These are phyloP conservation scores for Callimorpha dominula DNA, from an alignment of 2,888 invertebrate genomes.

Conservation along the genomic window DNA sequence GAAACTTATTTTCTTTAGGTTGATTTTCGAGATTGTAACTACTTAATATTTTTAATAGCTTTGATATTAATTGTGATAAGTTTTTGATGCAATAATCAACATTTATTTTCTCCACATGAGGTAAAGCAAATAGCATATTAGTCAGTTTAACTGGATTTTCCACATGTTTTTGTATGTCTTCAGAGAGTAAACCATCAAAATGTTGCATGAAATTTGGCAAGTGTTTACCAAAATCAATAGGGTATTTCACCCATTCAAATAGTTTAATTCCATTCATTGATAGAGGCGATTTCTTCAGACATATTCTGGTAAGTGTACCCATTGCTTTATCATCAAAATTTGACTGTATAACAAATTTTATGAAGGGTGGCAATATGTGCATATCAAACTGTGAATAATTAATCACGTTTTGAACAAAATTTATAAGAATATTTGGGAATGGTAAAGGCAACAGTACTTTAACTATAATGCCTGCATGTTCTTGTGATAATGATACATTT, in stretches of 20 bases:
- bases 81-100: slow-evolving; percentile 64
- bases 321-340: slow-evolving; percentile 86
- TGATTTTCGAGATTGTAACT: slow-evolving; percentile 71
- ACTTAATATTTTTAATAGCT: slow-evolving; percentile 63
- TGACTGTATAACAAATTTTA: slow-evolving; percentile 86
- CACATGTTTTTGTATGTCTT: slow-evolving; percentile 70
- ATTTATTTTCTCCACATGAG: slow-evolving; percentile 84
- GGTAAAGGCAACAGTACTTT: slow-evolving; percentile 88
- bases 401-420: slow-evolving; percentile 89
- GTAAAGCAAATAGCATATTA: slow-evolving; percentile 84
- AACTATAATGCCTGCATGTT: slow-evolving; percentile 90
- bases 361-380: slow-evolving; percentile 89
- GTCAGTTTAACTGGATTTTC: slow-evolving; percentile 76
- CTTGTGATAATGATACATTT: slow-evolving; percentile 89
- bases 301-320: slow-evolving; percentile 88
- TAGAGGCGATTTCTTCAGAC: slow-evolving; percentile 89
- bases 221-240: slow-evolving; percentile 85
- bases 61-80: slow-evolving; percentile 71
- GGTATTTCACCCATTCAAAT: slow-evolving; percentile 89
- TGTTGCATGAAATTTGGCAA: slow-evolving; percentile 73
- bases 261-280: slow-evolving; percentile 87
- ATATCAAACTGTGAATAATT: slow-evolving; percentile 90
- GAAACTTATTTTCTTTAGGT: slow-evolving; percentile 62
- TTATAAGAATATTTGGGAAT: slow-evolving; percentile 86
- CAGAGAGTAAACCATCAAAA: slow-evolving; percentile 67